Base-by-base conservation (phyloP, 2,888 invertebrate genomes). In the Chaitophorus viminalis region DNA sequence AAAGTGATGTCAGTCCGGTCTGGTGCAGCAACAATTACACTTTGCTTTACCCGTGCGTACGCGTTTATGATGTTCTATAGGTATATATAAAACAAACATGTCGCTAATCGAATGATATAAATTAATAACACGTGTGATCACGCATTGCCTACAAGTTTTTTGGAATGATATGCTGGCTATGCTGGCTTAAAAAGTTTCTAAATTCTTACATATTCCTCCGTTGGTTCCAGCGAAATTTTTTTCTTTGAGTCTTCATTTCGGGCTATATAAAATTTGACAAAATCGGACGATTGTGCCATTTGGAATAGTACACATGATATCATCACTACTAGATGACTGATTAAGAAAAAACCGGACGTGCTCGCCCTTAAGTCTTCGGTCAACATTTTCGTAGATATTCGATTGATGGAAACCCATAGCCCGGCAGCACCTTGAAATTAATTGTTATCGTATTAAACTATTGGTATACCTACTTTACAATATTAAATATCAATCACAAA, bases 261-360 rank as follows among this genome's bases (percentile, higher is more conserved):
- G 36, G 93, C 94, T 91, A 97, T 93, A 91, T 97, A 96, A 91
- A 96, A 96, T 89, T 95, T 94, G 54, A 97, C 96, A 90, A 97
- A 95, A 18, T 96, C 95, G 70, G 96, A 95, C 89, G 94, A 93
- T 91, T 95, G 94, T 90, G 96, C 94, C 76, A 95, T 92, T 91
- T 95, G 94, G 91, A 97, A 96, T 89, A 96, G 92, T 90, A 95
- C 92, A 90, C 95, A 96, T 90, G 97, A 97, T 52, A 94, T 92
- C 36, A 94, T 93, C 33, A 98, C 94, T 52, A 96, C 94, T 72
- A 94, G 92, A 85, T 96, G 95, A 74, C 97, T 97, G 88, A 96
- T 93, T 70, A 94, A 93, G 92, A 98, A 98, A 92, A 98, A 98
- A 91, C 96, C 94, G 89, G 96, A 94, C 0, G 97, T 98, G 91